Base-by-base conservation (phyloP, 2,888 invertebrate species). In the Meteorus colon region DNA sequence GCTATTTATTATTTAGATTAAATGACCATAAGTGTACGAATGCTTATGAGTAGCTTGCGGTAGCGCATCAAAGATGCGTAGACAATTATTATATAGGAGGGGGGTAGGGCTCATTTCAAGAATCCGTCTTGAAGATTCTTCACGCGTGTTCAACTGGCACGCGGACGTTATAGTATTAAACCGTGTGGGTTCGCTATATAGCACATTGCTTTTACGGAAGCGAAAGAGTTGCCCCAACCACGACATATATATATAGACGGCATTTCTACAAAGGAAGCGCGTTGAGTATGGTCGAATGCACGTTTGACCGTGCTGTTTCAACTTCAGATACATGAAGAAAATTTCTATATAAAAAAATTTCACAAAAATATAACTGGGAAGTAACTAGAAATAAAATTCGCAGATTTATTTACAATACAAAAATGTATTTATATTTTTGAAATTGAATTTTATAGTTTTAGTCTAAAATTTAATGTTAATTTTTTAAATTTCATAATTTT, bases 131-230 rank as follows among this genome's bases (percentile, higher is more conserved):
- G 80, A 81, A 79, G 82, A 79, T 84, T 84, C 85, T 83, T 82
- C 81, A 81, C 83, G 83, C 83, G 81, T 83, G 82, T 81, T 81
- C 79, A 77, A 74, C 74, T 81, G 77, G 79, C 79, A 68, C 78
- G 76, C 81, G 78, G 78, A 70, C 80, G 79, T 80, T 65, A 24
- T 77, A 62, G 77, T 74, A 77, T 75, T 77, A 77, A 74, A 10
- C 19, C 34, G 70, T 62, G 75, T 73, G 19, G 48, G 29, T 19
- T 19, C 8, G 5, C 24, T 34, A 51, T 73, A 71, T 69, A 74
- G 73, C 63, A 71, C 79, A 76, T 80, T 29, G 24, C 72, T 63
- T 83, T 84, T 84, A 82, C 85, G 85, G 84, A 85, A 84, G 83
- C 81, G 79, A 79, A 68, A 62, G 70, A 31, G 48, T 48, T 45